Conservation (phyloP, 2,113 vertebrate species). For the Choloepus hoffmanni region DNA sequence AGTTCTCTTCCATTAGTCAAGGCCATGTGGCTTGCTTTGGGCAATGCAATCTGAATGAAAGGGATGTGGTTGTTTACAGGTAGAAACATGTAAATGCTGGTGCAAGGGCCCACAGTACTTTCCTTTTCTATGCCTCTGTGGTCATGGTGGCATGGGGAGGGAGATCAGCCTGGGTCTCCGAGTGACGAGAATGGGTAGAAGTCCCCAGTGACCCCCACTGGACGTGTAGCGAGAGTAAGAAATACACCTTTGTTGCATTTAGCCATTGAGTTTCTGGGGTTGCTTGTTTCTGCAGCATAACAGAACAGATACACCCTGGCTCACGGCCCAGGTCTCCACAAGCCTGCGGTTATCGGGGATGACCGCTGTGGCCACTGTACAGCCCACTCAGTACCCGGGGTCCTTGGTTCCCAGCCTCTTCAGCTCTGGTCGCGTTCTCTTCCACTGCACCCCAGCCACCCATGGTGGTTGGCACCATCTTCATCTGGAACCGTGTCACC, state of each 20-base stretch:
- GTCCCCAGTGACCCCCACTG: neutral
- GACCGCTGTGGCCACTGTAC: too few species aligned
- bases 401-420: neutral
- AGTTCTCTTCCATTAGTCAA: neutral
- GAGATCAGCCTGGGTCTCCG: neutral
- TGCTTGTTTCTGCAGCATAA: neutral
- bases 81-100: neutral
- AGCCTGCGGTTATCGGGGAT: neutral
- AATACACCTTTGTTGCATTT: neutral
- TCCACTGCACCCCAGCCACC: neutral
- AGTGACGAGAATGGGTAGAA: neutral
- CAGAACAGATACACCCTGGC: neutral
- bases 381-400: neutral
- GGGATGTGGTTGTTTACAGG: neutral
- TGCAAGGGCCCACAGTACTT: neutral
- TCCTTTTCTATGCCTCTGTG: neutral
- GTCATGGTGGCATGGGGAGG: neutral
- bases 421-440: neutral
- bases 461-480: accelerated
- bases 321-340: neutral
- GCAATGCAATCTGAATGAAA: neutral
- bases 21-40: neutral
- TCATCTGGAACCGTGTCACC: neutral
- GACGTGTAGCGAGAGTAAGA: neutral
- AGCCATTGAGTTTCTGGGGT: neutral